A percentile compares a stretch with the other conserved stretches of the same genome.
Evolutionary conservation across 2,113 vertebrate species (phyloP).

Genomic region (Dinomys branickii): DNA sequence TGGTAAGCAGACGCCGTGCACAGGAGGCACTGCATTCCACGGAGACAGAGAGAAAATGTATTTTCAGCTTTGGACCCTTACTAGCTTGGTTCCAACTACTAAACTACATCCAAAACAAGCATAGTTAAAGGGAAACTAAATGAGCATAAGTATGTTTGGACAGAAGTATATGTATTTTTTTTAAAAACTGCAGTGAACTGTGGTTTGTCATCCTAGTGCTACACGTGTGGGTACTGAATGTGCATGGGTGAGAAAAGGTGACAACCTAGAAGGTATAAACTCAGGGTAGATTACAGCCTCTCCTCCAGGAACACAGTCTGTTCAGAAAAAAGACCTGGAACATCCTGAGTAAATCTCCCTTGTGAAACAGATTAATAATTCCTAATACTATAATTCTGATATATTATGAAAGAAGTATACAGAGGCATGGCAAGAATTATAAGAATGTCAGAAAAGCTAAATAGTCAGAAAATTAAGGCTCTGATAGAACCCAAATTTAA

Average conservation of each 20-base stretch:
- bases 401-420: background rate
- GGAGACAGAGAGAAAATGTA: background rate
- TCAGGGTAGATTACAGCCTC: background rate
- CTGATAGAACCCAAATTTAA: background rate
- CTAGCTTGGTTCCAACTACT: background rate
- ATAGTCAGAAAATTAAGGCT: background rate
- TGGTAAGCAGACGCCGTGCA: background rate
- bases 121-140: background rate
- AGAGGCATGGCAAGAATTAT: background rate
- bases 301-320: background rate
- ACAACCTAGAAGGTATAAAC: background rate
- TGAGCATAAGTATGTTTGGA: background rate
- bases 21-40: background rate
- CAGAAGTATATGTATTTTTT: background rate
- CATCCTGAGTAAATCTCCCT: background rate
- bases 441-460: background rate
- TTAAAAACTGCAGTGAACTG: background rate
- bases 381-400: background rate
- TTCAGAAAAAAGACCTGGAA: background rate
- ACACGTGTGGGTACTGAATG: background rate
- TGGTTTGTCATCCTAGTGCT: background rate
- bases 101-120: background rate
- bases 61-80: background rate
- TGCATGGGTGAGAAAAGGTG: background rate
- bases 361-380: background rate